A percentile compares a stretch with the other conserved stretches of the same genome.
Conservation (phyloP, 2,888 invertebrate species). For the Diarsia dahlii region DNA sequence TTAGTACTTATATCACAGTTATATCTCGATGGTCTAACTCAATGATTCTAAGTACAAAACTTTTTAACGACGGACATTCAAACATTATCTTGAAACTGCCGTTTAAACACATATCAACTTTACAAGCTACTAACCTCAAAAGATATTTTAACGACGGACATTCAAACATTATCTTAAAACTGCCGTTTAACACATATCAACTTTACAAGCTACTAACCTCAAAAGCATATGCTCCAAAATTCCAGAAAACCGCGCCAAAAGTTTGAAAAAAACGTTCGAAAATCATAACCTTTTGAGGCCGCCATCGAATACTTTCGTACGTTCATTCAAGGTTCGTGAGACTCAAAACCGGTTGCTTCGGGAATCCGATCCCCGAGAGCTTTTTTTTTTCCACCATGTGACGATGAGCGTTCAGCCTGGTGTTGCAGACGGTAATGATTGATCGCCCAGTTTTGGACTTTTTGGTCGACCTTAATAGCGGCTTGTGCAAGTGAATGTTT, state of each 20-base stretch:
- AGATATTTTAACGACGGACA: neutral
- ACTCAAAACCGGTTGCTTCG: constrained; percentile 67
- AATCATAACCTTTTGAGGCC: constrained; percentile 60
- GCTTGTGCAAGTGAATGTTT: constrained; percentile 35
- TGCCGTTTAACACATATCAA: constrained; percentile 4
- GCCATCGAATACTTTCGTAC: constrained; percentile 64
- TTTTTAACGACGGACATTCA: neutral
- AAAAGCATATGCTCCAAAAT: constrained; percentile 3
- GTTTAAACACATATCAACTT: constrained; percentile 8
- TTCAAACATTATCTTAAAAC: neutral
- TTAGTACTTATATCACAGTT: no score
- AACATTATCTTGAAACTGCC: neutral
- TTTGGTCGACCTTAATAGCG: constrained; percentile 52
- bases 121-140: neutral
- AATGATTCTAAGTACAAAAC: neutral
- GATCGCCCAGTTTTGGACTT: constrained; percentile 54
- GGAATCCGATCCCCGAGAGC: constrained; percentile 67
- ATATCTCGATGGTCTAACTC: no score
- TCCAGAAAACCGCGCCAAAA: constrained; percentile 32
- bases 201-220: neutral
- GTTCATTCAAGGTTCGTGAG: constrained; percentile 69
- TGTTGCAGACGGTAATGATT: constrained; percentile 66
- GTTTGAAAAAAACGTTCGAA: constrained; percentile 46
- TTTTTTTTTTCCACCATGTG: constrained; percentile 64
- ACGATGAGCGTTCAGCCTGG: constrained; percentile 60